Base-by-base conservation (phyloP, 2,797 vertebrate species). In the Psittacula derbiana region DNA sequence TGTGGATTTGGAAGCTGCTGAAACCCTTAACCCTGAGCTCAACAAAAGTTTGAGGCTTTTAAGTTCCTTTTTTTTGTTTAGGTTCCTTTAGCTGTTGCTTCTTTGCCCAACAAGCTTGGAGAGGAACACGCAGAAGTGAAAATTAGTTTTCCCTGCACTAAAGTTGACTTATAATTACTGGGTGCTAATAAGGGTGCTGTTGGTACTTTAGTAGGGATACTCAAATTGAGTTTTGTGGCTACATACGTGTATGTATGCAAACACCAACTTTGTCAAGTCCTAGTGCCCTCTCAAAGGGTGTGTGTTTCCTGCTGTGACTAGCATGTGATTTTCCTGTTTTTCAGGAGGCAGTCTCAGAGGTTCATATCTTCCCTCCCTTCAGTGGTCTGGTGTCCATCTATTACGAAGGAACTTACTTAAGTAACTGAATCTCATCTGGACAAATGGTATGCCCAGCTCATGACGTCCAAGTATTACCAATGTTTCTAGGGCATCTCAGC, bases 301-400 rank as follows among this genome's bases (percentile, higher is more conserved):
- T 11, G 8, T 25, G n/a, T 33, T 38, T 44, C 21, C 57, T 57
- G 1, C n/a, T 50, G 28, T 33, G 58, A n/a, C 65, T 44, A 25
- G 10, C 11, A 16, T 4, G 47, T 60, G 15, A n/a, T 71, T 70
- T 76, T 58, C 27, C 43, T 33, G 19, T 44, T 64, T 3, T 5
- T 10, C 58, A 52, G 49, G 20, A 58, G 50, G 27, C 15, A 21
- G 40, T 4, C 40, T 67, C 52, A 52, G 7, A 58, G 16, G 36
- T 27, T 81, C 8, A 1, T 5, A 12, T 30, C 70, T 61, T 41
- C 47, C 30, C 14, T 33, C 31, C 10, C 30, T 18, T 24, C 30
- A 36, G 53, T 4, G 3, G 8, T 28, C 36, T n/a, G 5, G 31
- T 36, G 17, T 4, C 43, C 1, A 2, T 24, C 25, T 52, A 5